phyloP scores from a whole-genome alignment of 2,113 vertebrate species.

The Gorsachius goisagi region DNA sequence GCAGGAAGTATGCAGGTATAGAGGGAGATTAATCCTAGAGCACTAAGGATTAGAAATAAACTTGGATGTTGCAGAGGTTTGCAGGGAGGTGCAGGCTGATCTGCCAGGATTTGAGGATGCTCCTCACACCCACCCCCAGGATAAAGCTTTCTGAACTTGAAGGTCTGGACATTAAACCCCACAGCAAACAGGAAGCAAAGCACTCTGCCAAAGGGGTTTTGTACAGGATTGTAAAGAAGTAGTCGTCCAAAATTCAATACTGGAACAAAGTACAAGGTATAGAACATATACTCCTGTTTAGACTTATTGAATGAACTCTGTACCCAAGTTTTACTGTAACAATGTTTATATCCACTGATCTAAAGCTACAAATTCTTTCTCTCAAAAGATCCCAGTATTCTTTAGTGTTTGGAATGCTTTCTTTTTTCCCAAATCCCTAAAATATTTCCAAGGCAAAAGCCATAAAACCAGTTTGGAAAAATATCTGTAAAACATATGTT shows the following conservation, averaged over 20 bases:
- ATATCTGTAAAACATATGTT: not conserved
- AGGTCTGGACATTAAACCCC: not conserved
- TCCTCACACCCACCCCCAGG: not conserved
- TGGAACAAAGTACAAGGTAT: not conserved
- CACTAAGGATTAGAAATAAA: not conserved
- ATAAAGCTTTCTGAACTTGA: not conserved
- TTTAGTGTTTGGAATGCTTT: not conserved
- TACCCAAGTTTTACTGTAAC: not conserved
- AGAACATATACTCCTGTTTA: not conserved
- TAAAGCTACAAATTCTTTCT: not conserved
- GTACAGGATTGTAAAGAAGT: not conserved
- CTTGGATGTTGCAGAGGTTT: not conserved
- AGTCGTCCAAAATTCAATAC: not conserved
- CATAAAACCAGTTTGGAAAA: not conserved
- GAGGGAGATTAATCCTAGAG: not conserved
- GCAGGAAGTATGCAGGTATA: not conserved
- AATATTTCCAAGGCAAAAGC: not conserved
- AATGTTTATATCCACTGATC: not conserved
- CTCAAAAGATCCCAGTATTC: not conserved
- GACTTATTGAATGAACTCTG: not conserved
- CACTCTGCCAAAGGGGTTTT: not conserved
- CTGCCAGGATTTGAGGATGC: not conserved
- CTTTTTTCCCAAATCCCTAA: not conserved
- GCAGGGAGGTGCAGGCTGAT: not conserved
- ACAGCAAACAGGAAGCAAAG: not conserved